Base-by-base conservation (phyloP, 2,113 vertebrate species). In the Phalacrocorax aristotelis region DNA sequence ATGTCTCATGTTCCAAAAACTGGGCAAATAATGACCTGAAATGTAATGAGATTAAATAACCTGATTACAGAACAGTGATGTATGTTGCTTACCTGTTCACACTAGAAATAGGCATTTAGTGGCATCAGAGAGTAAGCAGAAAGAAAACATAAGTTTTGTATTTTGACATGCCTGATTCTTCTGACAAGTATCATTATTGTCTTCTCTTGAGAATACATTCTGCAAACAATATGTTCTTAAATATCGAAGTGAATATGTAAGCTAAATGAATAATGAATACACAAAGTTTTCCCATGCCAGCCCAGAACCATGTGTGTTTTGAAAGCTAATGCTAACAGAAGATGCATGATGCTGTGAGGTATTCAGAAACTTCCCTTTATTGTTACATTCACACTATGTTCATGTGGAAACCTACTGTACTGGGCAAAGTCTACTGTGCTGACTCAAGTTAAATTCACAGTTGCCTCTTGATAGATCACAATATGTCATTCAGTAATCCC, bases 391-490 rank as follows among this genome's bases (percentile, higher is more conserved):
- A 76, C 46, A 40, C 36, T 81, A 16, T 22, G 40, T 71, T 95
- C 65, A 66, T 72, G 44, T 94, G 70, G 65, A 92, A 94, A 80
- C 38, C 30, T 49, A 72, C 62, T 15, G 27, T 54, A 94, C 23
- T 22, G 70, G 54, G 77, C 46, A 83, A 91, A 87, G 75, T 77
- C 87, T 91, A 72, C 83, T 80, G 72, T 64, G 83, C 85, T 64
- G 74, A 94, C 68, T 91, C 64, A 92, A 96, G 93, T 83, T 90
- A 87, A 90, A 92, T 87, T 94, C 94, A 92, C 91, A 95, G 93
- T 62, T 97, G 93, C 91, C 83, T 96, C 80, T 80, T 96, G 89
- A 87, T 96, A 71, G 83, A 93, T 93, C 95, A 88, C 79, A 96
- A 54, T 62, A 86, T 82, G 82, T 92, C 94, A 96, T 82, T 96